Base-by-base conservation (phyloP, 2,113 vertebrate genomes). In the Motacilla tschutschensis region DNA sequence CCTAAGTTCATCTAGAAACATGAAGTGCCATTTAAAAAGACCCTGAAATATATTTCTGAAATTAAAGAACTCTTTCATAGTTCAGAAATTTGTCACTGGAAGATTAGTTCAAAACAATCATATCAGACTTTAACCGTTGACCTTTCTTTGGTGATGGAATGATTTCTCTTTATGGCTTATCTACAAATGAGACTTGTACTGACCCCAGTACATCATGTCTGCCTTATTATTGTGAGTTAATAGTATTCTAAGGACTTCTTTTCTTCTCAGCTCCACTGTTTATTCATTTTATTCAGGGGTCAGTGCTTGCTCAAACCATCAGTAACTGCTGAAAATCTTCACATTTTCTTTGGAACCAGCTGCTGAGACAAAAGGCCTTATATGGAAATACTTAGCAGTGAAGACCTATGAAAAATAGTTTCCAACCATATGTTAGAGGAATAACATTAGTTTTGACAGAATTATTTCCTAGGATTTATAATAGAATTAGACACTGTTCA, bases 261-360 rank as follows among this genome's bases (percentile, higher is more conserved):
- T 89, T 90, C 6, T 93, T 84, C 63, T 79, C 71, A 87, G 17
- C 31, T 91, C 38, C 25, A 17, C 55, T 91, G 62, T 93, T 93
- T 93, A 66, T 95, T 86, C 81, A 67, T 78, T 79, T 80, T 64
- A 54, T 46, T 33, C 79, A 90, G 73, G 86, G 81, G 76, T 87
- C 77, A 84, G 19, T 66, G 79, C 26, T 71, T 79, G 51, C 36
- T 86, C 47, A 85, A 89, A 74, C 47, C 20, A 14, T 47, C 47
- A 79, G 25, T 25, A 74, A 70, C 62, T 65, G 35, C 24, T 74
- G 41, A 76, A 91, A 72, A 72, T 75, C 44, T 36, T 90, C 84
- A 55, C 20, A 73, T 74, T 74, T 85, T 73, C 63, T 80, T 85
- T 81, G 75, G 44, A 88, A 75, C 6, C 17, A 82, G 58, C 35